A percentile compares a stretch with the other conserved stretches of the same genome.
phyloP scores from a whole-genome alignment of 2,888 invertebrate species.

The Agrenia bidenticulata region DNA sequence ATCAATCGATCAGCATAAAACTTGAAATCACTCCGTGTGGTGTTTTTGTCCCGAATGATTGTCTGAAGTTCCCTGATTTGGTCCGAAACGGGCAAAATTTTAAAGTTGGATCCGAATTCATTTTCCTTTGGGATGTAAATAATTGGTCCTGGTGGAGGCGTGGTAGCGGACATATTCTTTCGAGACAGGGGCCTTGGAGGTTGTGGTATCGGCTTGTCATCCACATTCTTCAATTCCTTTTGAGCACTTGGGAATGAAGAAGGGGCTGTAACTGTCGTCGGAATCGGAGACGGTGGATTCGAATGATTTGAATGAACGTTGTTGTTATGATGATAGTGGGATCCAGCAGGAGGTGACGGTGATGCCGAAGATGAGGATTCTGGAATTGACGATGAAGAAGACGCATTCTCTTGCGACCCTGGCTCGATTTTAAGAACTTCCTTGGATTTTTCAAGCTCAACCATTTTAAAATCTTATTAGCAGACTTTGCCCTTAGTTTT shows the following conservation, averaged over 20 bases:
- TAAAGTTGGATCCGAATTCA: slow-evolving; percentile 68
- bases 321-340: slow-evolving; percentile 6
- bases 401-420: slow-evolving; percentile 14
- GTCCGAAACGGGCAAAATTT: slow-evolving; percentile 71
- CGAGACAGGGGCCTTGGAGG: slow-evolving; percentile 26
- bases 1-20: slow-evolving; percentile 98
- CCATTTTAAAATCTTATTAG: no score
- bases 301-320: not conserved
- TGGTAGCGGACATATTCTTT: slow-evolving; percentile 23
- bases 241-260: slow-evolving; percentile 27
- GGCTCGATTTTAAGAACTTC: not conserved
- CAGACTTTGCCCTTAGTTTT: no score
- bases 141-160: slow-evolving; percentile 40
- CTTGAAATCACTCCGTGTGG: slow-evolving; percentile 91
- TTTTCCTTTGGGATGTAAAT: slow-evolving; percentile 53
- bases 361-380: slow-evolving; percentile 2
- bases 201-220: slow-evolving; percentile 29
- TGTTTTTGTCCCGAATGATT: slow-evolving; percentile 83
- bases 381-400: not conserved
- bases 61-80: slow-evolving; percentile 82
- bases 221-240: slow-evolving; percentile 22
- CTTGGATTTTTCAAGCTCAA: slow-evolving; percentile 1
- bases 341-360: slow-evolving; percentile 10
- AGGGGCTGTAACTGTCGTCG: not conserved
- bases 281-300: slow-evolving; percentile 10